Percentiles rank a stretch among this genome's conserved stretches.
Conservation (phyloP, 2,113 vertebrate species). For the Hippocampus zosterae region DNA sequence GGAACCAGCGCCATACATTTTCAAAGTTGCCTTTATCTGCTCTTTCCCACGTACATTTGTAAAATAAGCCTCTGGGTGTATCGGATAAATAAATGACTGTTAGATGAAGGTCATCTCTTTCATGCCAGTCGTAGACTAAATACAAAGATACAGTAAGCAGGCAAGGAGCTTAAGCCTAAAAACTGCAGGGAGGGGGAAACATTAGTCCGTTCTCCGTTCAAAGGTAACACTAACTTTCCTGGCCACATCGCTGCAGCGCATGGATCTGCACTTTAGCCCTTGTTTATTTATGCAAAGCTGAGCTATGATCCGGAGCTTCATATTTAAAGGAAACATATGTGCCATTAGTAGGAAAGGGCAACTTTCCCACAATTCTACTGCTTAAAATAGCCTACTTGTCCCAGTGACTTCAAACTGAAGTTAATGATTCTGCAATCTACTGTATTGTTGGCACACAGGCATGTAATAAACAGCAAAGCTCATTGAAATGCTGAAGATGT, state of each 20-base stretch:
- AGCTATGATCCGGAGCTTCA: neutral
- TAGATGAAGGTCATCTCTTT: neutral
- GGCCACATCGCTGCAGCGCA: neutral
- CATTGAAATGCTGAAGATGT: constrained; percentile 13
- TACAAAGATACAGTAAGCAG: neutral
- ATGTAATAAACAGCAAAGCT: neutral
- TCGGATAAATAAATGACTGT: neutral
- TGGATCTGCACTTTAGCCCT: neutral
- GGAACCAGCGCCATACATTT: neutral
- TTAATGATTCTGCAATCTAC: too few species aligned
- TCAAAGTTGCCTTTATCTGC: neutral
- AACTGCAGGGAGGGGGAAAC: neutral
- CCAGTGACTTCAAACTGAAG: neutral
- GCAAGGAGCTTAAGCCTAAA: neutral
- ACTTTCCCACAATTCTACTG: neutral
- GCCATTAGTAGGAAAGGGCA: neutral
- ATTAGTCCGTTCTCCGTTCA: neutral
- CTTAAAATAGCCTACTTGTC: neutral
- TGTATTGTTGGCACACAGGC: neutral
- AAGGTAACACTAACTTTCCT: neutral
- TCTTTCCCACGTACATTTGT: neutral
- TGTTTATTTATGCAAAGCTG: constrained; percentile 6
- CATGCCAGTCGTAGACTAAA: neutral
- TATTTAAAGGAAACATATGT: neutral
- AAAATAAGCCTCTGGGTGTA: neutral